Evolutionary conservation across 2,888 invertebrate species (phyloP), one percentile per base, ranked within the genome.

Genomic region (Melikaiella ostensackeni): DNA sequence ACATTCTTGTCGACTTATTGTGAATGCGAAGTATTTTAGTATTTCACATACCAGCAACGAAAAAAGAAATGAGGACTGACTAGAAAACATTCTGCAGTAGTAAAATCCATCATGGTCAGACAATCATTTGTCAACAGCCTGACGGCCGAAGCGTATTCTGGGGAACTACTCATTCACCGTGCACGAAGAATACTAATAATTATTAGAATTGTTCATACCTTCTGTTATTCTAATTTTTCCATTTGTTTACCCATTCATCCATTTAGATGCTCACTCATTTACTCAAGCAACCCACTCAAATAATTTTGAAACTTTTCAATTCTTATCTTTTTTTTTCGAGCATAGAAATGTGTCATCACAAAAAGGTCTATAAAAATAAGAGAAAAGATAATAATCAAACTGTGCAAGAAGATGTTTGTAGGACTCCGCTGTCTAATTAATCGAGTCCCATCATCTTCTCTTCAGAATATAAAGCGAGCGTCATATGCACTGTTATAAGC

Each of bases 71-170:
- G 30, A 50, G 50, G 70, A 33, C 50, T 50, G 13, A 46, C 19
- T 70, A 70, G 70, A 70, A 70, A 70, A 70, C 21, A 70, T 70
- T 50, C 21, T n/a, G 11, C 50, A 70, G 70, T 70, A 70, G 70
- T 70, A 55, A 70, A 50, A 55, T 55, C 70, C 70, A 33, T 30
- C 70, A 1, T 55, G 21, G 70, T 50, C 50, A 70, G 70, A 55
- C 70, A 70, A 21, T 55, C 70, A 70, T 70, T 70, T 55, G 33
- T 70, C 70, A 70, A 50, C 30, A 33, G 30, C n/a, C 33, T 30
- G 50, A 70, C 30, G 30, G 21, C 33, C 70, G 50, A 70, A 70
- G 55, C 50, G 33, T 70, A 50, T 30, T 66, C n/a, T 46, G 9
- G 30, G 46, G 42, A 66, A 66, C 27, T 66, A 46, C 19, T 27